Evolutionary conservation across 2,113 vertebrate species (phyloP).

Genomic region (Phrynocephalus versicolor): DNA sequence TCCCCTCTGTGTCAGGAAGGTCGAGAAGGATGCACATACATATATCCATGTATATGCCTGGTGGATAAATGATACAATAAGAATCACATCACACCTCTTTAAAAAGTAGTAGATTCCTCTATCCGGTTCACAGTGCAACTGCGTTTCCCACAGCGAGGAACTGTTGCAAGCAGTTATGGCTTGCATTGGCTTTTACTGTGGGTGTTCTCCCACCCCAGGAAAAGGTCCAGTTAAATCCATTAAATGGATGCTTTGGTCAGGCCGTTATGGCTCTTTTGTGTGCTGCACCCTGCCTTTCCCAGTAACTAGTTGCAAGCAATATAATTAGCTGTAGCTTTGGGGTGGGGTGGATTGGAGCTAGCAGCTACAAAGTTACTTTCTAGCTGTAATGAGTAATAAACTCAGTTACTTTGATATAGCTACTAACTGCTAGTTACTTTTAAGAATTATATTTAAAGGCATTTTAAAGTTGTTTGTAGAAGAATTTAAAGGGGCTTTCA

Average conservation of each 20-base stretch:
- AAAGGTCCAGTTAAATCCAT: background rate
- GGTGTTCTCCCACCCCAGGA: background rate
- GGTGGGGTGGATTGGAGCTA: no score
- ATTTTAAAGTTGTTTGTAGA: no score
- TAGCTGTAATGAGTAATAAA: no score
- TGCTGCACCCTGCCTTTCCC: no score
- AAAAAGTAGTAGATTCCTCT: slow-evolving; percentile 21
- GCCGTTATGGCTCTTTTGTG: background rate
- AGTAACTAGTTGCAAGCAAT: no score
- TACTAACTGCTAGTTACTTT: no score
- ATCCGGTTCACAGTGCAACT: slow-evolving; percentile 34
- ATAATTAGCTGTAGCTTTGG: no score
- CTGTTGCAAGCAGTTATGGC: background rate
- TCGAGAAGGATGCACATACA: slow-evolving; percentile 57
- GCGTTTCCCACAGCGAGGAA: slow-evolving; percentile 30
- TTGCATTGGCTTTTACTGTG: background rate
- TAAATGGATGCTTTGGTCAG: background rate
- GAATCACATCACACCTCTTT: slow-evolving; percentile 70
- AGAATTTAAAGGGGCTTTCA: no score
- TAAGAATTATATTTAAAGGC: no score
- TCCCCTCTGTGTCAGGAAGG: slow-evolving; percentile 48
- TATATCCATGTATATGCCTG: slow-evolving; percentile 36
- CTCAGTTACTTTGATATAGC: no score
- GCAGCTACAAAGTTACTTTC: no score
- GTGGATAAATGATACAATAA: slow-evolving; percentile 68